A percentile compares a stretch with the other conserved stretches of the same genome.
These are phyloP conservation scores for Bimastos eiseni DNA, from an alignment of 2,888 invertebrate genomes.

Conservation along the genomic window DNA sequence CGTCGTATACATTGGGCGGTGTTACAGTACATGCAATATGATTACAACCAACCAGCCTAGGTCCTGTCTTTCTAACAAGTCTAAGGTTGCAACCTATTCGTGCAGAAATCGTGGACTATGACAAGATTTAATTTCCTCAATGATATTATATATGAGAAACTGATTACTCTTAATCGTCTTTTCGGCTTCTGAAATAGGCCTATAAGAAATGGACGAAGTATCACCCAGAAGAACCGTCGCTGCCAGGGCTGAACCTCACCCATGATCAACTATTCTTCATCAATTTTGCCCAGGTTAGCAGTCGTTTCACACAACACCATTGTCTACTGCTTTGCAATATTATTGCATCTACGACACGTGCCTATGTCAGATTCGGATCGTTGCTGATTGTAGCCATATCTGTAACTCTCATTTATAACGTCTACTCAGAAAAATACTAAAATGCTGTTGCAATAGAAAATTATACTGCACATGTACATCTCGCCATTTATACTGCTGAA, in stretches of 20 bases:
- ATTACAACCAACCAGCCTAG: too few relatives aligned
- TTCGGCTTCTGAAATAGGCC: conserved; percentile 44
- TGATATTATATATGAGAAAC: neutral
- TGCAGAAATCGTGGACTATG: neutral
- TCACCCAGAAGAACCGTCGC: conserved; percentile 47
- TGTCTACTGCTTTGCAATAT: neutral
- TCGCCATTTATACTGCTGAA: too few relatives aligned
- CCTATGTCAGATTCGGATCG: neutral
- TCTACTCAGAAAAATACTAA: neutral
- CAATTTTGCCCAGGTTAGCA: conserved; percentile 51
- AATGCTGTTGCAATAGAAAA: neutral
- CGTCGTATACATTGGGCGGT: too few relatives aligned
- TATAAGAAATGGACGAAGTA: conserved; percentile 50
- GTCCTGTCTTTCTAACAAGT: neutral
- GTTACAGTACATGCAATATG: too few relatives aligned
- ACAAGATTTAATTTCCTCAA: neutral
- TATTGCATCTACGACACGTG: neutral
- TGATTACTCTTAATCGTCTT: neutral
- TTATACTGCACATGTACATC: neutral
- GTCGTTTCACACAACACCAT: neutral
- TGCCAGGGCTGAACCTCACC: conserved; percentile 53
- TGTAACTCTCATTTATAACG: neutral
- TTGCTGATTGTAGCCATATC: neutral
- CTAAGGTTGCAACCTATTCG: neutral
- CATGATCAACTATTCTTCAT: conserved; percentile 54